Base-by-base conservation (phyloP, 1,140 invertebrate species). In the Bradysia coprophila region DNA sequence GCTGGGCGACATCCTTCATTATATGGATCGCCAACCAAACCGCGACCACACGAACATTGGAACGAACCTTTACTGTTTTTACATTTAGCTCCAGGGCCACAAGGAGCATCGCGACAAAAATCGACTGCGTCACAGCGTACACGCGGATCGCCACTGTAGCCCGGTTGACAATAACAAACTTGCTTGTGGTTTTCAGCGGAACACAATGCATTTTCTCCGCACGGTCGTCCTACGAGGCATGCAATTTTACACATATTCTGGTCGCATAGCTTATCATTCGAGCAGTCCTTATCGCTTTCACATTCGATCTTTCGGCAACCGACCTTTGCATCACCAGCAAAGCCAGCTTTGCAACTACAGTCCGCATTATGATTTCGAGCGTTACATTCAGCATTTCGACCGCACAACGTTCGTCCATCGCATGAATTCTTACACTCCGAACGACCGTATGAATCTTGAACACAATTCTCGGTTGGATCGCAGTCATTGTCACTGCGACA, bases 271-370 rank as follows among this genome's bases (percentile, higher is more conserved):
- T 88, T 85, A 48, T 89, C 84, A 22, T 75, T 72, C 0, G 77
- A 71, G 53, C 87, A 92, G 33, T 91, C 75, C 1, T 67, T 59
- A 46, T 83, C 71, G 6, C 46, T 54, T 37, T 66, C 62, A 52
- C 86, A 91, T 63, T 88, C 82, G 40, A 84, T 76, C 45, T 72
- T 71, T 47, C 76, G 73, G 56, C 85, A 89, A 21, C 76, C 82
- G 44, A 76, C 68, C 50, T 73, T 69, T 1, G 85, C 73, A 63
- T 90, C 78, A 1, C 84, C 85, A 48, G 76, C 76, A 55, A 75
- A 90, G 1, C 82, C 85, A 33, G 64, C 48, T 49, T 78, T 76
- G 56, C 89, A 93, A 11, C 64, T 59, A 55, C 89, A 93, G 18
- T 74, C 60, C 1, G 82, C 70, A 40, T 69, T 57, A 54, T 89